Evolutionary conservation across 2,113 vertebrate species (phyloP), one percentile per base, ranked within the genome.

Genomic region (Ophthalmolycus amberensis): DNA sequence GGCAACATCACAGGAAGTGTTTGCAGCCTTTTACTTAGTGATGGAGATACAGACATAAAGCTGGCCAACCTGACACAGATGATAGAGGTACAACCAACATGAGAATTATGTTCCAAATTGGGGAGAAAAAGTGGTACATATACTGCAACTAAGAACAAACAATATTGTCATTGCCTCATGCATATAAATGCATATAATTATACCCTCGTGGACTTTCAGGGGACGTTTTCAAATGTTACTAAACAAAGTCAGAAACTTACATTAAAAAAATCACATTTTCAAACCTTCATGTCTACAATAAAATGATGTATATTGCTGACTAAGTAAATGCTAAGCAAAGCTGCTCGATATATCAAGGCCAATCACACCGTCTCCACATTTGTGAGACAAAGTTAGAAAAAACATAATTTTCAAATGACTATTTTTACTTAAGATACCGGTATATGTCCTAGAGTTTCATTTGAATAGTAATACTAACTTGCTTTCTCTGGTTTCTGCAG

Each of bases 61-160:
- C 9, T 96, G 40, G 0, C 2, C 14, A 89, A 94, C 71, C 83
- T 96, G 59, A 0, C 86, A 11, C 79, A 94, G 46, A 75, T 38
- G 75, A 89, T 96, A 52, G 90, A 96, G 95, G 96, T 96, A 87
- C 32, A 60, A 18, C 14, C 9, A 68, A 5, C 6, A 22, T 34
- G 18, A 32, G 18, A 50, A 71, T 34, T 60, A 7, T 32, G 27
- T 60, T 32, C 6, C 54, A 63, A 20, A 69, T 22, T 68, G 52
- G 52, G 25, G 25, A 42, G 54, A 59, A 72, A 44, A 27, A 7
- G n/a, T 58, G 52, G 5, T 42, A 18, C 38, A 56, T 40, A 40
- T 25, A 54, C 20, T n/a, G 52, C 32, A 25, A 25, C 22, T 16
- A 56, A 71, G 8, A 71, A 54, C 6, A 32, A 37, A 38, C 14